Base-by-base conservation (phyloP, 2,113 vertebrate genomes). In the Martes martes region DNA sequence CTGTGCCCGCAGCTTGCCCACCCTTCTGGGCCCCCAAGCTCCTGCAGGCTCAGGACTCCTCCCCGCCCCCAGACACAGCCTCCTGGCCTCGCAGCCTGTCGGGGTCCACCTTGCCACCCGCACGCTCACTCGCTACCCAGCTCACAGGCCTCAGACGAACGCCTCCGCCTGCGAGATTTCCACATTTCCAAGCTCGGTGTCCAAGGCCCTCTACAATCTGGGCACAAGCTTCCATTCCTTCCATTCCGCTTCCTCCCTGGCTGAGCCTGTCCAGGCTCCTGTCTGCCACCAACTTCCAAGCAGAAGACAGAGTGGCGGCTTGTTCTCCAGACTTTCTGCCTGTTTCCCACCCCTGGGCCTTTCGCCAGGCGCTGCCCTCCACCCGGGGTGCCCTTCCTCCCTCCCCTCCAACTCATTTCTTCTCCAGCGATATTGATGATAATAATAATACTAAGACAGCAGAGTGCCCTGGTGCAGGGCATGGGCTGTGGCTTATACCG, bases 381-480 rank as follows among this genome's bases (percentile, higher is more conserved):
- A 0, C 19, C 47, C 0, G 0, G 14, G n/a, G 3, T 0, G 21
- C 61, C 52, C 61, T 7, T 39, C 74, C 45, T n/a, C 28, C 39
- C 19, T 42, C 1, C 7, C 59, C 36, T 87, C 78, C 50, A 2
- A 7, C 15, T 11, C 2, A 16, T n/a, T 4, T 42, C 45, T 6
- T 10, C 42, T 39, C 24, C 73, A 11, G 82, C 2, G 13, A 52
- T 18, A 3, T 6, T 7, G 11, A 55, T 28, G 5, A 33, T 2
- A 4, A 18, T 8, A 9, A 47, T 4, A 13, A 13, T 2, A 15
- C 6, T 42, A 18, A 45, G 26, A 59, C 74, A 26, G 21, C 6
- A 16, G 11, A 10, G 47, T 1, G 11, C 4, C 0, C 0, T 7
- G 45, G 7, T 8, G 28, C 3, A 1, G 42, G 18, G 47, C 0